Evolutionary conservation across 2,113 vertebrate genomes (phyloP).

Genomic region (Neotoma lepida): DNA sequence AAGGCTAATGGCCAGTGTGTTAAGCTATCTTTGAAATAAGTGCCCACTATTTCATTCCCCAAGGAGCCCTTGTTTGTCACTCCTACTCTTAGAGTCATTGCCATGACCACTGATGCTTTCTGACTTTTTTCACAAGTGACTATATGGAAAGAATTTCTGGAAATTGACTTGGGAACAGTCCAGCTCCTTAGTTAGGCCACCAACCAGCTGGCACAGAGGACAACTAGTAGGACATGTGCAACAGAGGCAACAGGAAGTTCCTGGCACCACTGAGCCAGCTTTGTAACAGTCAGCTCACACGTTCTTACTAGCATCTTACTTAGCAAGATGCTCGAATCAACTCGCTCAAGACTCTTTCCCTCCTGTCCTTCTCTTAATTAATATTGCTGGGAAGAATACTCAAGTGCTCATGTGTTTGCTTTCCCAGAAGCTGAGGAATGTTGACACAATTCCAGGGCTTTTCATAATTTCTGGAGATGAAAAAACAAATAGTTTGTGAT

Average conservation of each 20-base stretch:
- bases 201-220: not conserved
- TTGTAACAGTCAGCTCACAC: not conserved
- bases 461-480: constrained; percentile 72
- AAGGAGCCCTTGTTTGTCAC: not conserved
- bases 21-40: not conserved
- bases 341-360: constrained; percentile 28
- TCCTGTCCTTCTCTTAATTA: constrained; percentile 65
- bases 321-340: constrained; percentile 22
- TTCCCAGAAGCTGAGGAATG: constrained; percentile 74
- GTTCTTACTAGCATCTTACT: constrained; percentile 21
- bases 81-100: not conserved
- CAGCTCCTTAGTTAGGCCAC: not conserved
- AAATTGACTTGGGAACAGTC: not conserved
- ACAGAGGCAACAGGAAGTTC: not conserved
- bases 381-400: constrained; percentile 56
- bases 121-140: not conserved
- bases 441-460: constrained; percentile 74
- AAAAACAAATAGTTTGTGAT: constrained; percentile 74
- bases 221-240: rapidly evolving
- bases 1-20: not conserved
- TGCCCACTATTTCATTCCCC: not conserved
- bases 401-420: constrained; percentile 69
- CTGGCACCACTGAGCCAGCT: not conserved
- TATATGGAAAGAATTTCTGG: not conserved
- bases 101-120: not conserved